Percentiles rank a stretch among this genome's conserved stretches.
Conservation (phyloP, 2,113 vertebrate genomes). For the Tretioscincus oriximinensis region DNA sequence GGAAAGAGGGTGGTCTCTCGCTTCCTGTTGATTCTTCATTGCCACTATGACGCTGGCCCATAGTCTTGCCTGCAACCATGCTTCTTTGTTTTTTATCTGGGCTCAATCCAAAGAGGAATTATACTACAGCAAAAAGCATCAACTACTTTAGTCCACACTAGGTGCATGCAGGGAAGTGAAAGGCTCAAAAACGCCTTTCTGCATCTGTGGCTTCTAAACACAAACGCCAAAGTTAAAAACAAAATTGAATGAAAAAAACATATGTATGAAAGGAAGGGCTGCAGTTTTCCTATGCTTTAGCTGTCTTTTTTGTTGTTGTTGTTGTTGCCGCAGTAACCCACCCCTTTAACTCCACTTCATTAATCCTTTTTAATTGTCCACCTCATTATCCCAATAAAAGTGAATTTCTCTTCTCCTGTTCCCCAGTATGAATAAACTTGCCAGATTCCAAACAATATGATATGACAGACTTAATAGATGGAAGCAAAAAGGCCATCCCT, state of each 20-base stretch:
- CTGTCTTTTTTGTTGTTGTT: constrained; percentile 45
- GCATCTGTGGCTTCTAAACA: not conserved
- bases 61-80: constrained; percentile 11
- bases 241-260: not conserved
- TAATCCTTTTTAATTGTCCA: constrained; percentile 65
- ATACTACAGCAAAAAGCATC: not conserved
- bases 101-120: not conserved
- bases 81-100: constrained; percentile 1
- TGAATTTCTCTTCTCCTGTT: constrained; percentile 18
- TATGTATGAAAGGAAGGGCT: not conserved
- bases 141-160: not conserved
- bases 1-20: not conserved
- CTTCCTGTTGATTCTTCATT: not conserved
- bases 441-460: constrained; percentile 41
- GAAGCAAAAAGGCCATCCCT: constrained; percentile 44
- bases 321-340: constrained; percentile 50
- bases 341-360: constrained; percentile 59
- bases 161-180: not conserved
- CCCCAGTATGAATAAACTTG: constrained; percentile 49
- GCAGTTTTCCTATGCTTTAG: constrained; percentile 20
- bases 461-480: constrained; percentile 5
- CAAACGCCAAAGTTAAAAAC: constrained; percentile 5
- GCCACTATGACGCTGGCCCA: not conserved
- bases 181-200: not conserved
- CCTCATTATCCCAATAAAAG: constrained; percentile 58